Conservation (phyloP, 2,797 vertebrate genomes). For the Macropus fuliginosus region DNA sequence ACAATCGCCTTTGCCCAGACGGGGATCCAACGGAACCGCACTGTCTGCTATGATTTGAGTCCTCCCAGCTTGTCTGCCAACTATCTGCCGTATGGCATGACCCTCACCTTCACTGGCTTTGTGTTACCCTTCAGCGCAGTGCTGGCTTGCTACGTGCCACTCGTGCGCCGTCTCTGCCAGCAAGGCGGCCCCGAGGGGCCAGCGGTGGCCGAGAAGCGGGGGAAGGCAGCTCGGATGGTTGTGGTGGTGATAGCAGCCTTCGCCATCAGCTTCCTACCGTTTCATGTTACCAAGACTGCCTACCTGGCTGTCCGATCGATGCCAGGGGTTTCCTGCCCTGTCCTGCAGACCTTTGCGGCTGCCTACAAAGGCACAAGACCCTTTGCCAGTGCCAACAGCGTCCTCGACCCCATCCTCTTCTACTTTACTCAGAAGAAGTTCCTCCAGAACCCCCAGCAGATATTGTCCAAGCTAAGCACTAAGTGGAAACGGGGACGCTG, state of each 20-base stretch:
- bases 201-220: conserved; percentile 87
- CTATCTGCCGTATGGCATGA: conserved; percentile 97
- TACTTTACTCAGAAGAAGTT: conserved; percentile 95
- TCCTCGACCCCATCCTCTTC: conserved; percentile 97
- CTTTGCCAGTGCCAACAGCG: conserved; percentile 97
- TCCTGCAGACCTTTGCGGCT: conserved; percentile 90
- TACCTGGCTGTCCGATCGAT: conserved; percentile 92
- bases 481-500: conserved; percentile 83
- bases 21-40: conserved; percentile 93
- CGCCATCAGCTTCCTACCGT: conserved; percentile 95
- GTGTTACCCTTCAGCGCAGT: conserved; percentile 91
- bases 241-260: conserved; percentile 92
- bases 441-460: conserved; percentile 87
- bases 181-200: conserved; percentile 77
- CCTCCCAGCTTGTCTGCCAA: conserved; percentile 83
- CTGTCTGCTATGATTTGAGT: conserved; percentile 96
- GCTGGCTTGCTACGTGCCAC: conserved; percentile 92
- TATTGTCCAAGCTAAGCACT: conserved; percentile 89
- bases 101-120: conserved; percentile 93
- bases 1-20: conserved; percentile 93
- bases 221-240: conserved; percentile 93
- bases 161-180: conserved; percentile 92
- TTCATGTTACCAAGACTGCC: conserved; percentile 95
- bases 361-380: conserved; percentile 95
- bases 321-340: conserved; percentile 81